Evolutionary conservation across 1,140 invertebrate species (phyloP), one percentile per base, ranked within the genome.

Genomic region (Musca domestica): DNA sequence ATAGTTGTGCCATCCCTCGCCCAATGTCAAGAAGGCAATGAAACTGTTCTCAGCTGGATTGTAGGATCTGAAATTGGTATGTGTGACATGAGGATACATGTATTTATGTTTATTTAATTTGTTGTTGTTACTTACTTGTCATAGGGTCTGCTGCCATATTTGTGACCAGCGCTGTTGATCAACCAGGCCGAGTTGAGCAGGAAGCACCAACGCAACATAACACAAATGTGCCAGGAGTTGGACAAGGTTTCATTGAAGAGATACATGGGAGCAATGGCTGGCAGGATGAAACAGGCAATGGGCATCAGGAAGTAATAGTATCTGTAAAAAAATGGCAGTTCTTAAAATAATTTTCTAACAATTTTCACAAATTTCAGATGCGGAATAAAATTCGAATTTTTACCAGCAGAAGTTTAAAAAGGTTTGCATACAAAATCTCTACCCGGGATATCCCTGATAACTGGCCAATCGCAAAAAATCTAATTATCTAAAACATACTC

Each of bases 1-100:
- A 81, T 95, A 97, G 83, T 95, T 96, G 82, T 96, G 94, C 88
- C 92, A 95, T 17, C 93, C 93, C 83, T 93, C 91, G 0, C 88
- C 88, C 70, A 87, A 80, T 1, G 86, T 81, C 12, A 89, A 71
- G 3, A 88, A 69, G 0, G 88, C 3, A 88, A 69, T 0, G 88
- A 85, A 0, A 91, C 88, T 4, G 73, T 88, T 90, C 80, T 91
- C 89, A 15, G 80, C 82, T 22, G 90, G 88, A 71, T 85, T 86
- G 48, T 92, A 88, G 56, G 83, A 81, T 52, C 91, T 92, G 81
- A 20, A 83, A 84, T 64, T 2, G 22, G 20, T 10, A 5, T 17
- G 2, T 10, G 54, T 3, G 25, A 54, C 12, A 52, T 23, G 34
- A 49, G n/a, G 9, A 23, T 10, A 9, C 12, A n/a, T 20, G n/a